Conservation (phyloP, 1,140 invertebrate species). For the Ridgeia piscesae region DNA sequence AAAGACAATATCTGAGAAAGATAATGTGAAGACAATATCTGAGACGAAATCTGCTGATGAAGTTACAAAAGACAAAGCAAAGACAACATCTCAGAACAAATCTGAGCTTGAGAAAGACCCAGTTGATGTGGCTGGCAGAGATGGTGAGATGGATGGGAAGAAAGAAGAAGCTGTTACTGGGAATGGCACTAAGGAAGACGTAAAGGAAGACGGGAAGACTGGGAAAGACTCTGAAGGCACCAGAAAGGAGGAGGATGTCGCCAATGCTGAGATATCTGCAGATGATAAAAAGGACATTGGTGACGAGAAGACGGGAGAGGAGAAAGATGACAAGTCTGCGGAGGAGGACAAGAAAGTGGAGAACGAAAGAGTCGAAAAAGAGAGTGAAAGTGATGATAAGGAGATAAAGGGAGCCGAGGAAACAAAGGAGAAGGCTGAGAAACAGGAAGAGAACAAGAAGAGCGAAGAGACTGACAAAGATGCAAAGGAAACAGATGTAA, state of each 20-base stretch:
- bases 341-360: slow-evolving; percentile 26
- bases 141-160: neutral
- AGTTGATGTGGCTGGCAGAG: neutral
- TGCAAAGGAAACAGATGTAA: slow-evolving; percentile 28
- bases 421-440: neutral
- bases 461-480: neutral
- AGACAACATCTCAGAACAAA: no score
- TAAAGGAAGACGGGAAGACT: neutral
- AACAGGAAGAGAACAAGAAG: neutral
- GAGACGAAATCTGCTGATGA: no score
- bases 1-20: no score
- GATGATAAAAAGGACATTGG: slow-evolving; percentile 34
- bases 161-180: neutral
- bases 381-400: neutral
- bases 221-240: neutral
- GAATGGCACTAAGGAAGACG: neutral
- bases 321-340: slow-evolving; percentile 35
- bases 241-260: neutral
- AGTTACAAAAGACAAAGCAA: no score
- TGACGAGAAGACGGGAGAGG: slow-evolving; percentile 32
- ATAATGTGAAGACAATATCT: no score
- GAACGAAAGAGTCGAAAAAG: slow-evolving; percentile 9
- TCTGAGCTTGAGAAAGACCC: neutral
- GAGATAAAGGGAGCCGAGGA: slow-evolving; percentile 8
- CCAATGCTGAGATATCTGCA: slow-evolving; percentile 44